Percentiles rank a stretch among this genome's conserved stretches.
These are phyloP conservation scores for Dinothrombium tinctorium DNA, from an alignment of 1,140 invertebrate genomes.

Conservation along the genomic window DNA sequence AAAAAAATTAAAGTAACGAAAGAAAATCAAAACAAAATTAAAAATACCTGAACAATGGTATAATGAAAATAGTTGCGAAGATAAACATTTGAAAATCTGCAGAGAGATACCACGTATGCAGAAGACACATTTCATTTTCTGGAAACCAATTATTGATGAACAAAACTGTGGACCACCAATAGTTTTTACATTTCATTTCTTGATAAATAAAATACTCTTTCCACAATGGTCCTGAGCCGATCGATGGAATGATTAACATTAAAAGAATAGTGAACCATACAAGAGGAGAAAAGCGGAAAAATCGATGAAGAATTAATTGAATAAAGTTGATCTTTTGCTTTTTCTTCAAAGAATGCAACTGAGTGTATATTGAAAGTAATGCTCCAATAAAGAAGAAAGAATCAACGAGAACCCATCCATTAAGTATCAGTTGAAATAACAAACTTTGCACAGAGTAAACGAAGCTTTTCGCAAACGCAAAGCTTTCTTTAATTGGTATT, in stretches of 20 bases:
- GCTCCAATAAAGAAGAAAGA: conserved; percentile 16
- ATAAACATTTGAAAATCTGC: conserved; percentile 15
- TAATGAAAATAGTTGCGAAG: conserved; percentile 10
- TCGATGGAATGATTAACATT: conserved; percentile 12
- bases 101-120: conserved; percentile 15
- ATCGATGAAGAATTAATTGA: conserved; percentile 9
- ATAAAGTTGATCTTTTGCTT: conserved; percentile 9
- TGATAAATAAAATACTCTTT: conserved; percentile 10
- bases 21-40: background rate
- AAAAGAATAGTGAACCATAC: conserved; percentile 8
- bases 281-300: conserved; percentile 12
- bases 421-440: conserved; percentile 15
- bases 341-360: conserved; percentile 6
- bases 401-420: conserved; percentile 15
- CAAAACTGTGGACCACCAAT: conserved; percentile 14
- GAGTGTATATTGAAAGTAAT: conserved; percentile 8
- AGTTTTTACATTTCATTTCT: conserved; percentile 9
- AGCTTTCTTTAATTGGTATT: conserved; percentile 7
- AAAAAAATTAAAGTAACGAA: background rate
- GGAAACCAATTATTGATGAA: conserved; percentile 15
- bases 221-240: conserved; percentile 13
- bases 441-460: conserved; percentile 7
- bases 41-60: conserved; percentile 12
- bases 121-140: conserved; percentile 9
- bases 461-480: conserved; percentile 1